Conservation (phyloP, 2,888 invertebrate species). For the Dynastes grantii region DNA sequence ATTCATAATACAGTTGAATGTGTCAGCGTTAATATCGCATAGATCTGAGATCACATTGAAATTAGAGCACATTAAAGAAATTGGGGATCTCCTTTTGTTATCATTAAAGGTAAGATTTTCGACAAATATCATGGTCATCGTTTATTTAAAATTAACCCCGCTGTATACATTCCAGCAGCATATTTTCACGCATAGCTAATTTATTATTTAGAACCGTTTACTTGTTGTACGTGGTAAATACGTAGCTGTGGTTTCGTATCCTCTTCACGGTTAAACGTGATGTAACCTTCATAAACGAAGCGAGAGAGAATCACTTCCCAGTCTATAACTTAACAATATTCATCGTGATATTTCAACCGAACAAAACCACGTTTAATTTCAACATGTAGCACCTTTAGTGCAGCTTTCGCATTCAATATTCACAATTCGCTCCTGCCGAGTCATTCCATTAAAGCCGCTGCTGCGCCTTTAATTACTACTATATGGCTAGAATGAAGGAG, state of each 20-base stretch:
- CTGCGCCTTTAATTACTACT: constrained; percentile 34
- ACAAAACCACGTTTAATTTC: constrained; percentile 27
- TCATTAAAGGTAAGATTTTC: neutral
- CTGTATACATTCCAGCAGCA: neutral
- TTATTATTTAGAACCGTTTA: constrained; percentile 13
- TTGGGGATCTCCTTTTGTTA: too few species aligned
- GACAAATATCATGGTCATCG: neutral
- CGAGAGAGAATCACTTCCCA: neutral
- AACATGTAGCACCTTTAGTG: neutral
- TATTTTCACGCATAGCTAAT: neutral
- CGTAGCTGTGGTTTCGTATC: neutral
- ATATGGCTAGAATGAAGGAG: neutral
- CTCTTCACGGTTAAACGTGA: neutral
- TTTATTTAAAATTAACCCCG: neutral
- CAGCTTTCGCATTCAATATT: constrained; percentile 11
- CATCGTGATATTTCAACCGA: constrained; percentile 34
- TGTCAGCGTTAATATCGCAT: too few species aligned
- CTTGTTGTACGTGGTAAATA: neutral
- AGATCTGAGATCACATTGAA: too few species aligned
- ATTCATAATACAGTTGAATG: too few species aligned
- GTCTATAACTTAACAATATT: constrained; percentile 17
- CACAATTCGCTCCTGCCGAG: constrained; percentile 16
- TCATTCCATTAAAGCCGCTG: constrained; percentile 17
- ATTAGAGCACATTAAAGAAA: too few species aligned
- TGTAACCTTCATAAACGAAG: constrained; percentile 18